Base-by-base conservation (phyloP, 2,888 invertebrate genomes). In the Acleris holmiana region DNA sequence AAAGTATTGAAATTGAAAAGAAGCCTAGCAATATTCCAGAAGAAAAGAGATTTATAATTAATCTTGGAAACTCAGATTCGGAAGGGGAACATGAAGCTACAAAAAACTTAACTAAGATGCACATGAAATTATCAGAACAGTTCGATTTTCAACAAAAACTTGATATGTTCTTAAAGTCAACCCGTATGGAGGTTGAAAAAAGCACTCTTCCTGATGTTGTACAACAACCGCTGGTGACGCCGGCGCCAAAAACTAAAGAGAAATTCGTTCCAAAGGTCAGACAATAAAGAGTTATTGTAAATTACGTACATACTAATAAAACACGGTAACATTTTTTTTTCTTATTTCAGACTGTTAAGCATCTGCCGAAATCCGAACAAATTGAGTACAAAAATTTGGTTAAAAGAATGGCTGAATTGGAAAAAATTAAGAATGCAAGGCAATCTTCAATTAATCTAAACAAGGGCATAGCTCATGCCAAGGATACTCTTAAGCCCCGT, bases 81-180 rank as follows among this genome's bases (percentile, higher is more conserved):
- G 93, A 91, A 77, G 91, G 84, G 48, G 93, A 93, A 78, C 86
- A 91, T 74, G 93, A 93, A 75, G 90, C 91, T 44, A 93, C 93
- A 13, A 90, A 86, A 71, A 93, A 93, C 76, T 82, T 93, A 69
- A 91, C 89, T 10, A 91, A 89, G 80, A 93, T 93, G 92, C 93
- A 93, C 69, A 79, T 88, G 61, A 92, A 92, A 73, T 75, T 93
- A 56, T 83, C 88, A 4, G 87, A 91, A 66, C 86, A 86, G 68
- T 67, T 78, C 61, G 91, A 92, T 71, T 93, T 93, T 68, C 90
- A 93, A 74, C 83, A 87, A 59, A 89, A 89, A 71, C 72, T 93
- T 47, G 93, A 93, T 70, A 70, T 81, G 55, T 90, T 92, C 66
- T 77, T 93, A 40, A 93, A 93, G 70, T 84, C 85, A 21, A 88